A percentile compares a stretch with the other conserved stretches of the same genome.
Evolutionary conservation across 1,140 invertebrate species (phyloP).

Genomic region (Calliopsis andreniformis): DNA sequence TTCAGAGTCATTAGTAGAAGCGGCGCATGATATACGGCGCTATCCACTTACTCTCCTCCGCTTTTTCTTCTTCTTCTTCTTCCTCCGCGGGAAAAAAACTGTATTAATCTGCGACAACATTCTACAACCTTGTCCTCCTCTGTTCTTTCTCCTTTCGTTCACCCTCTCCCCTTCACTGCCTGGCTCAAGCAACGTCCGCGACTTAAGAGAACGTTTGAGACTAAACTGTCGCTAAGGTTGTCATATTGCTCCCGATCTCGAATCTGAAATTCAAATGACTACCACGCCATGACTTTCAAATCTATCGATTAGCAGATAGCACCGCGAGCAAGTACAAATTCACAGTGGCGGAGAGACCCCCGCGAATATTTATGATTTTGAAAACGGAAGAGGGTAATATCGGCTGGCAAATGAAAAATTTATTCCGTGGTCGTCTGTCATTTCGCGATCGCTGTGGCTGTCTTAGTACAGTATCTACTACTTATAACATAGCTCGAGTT

Average conservation of each 20-base stretch:
- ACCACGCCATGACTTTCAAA: slow-evolving; percentile 65
- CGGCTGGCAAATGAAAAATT: slow-evolving; percentile 39
- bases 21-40: slow-evolving; percentile 47
- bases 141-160: not conserved
- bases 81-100: slow-evolving; percentile 19
- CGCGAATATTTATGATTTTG: slow-evolving; percentile 59
- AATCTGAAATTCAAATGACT: slow-evolving; percentile 66
- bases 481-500: no score
- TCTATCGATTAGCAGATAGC: slow-evolving; percentile 65
- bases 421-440: slow-evolving; percentile 23
- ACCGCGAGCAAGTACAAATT: slow-evolving; percentile 59
- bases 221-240: slow-evolving; percentile 60
- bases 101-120: slow-evolving; percentile 50
- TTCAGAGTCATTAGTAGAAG: slow-evolving; percentile 57
- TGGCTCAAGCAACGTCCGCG: not conserved
- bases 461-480: no score
- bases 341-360: slow-evolving; percentile 35
- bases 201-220: slow-evolving; percentile 45
- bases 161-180: no score
- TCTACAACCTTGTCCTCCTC: not conserved
- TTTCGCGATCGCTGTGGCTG: not conserved
- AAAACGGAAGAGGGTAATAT: slow-evolving; percentile 37
- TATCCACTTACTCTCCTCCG: not conserved
- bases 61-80: slow-evolving; percentile 2
- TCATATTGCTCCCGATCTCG: slow-evolving; percentile 65